phyloP scores from a whole-genome alignment of 2,113 vertebrate genomes.

The Pontoporia blainvillei region DNA sequence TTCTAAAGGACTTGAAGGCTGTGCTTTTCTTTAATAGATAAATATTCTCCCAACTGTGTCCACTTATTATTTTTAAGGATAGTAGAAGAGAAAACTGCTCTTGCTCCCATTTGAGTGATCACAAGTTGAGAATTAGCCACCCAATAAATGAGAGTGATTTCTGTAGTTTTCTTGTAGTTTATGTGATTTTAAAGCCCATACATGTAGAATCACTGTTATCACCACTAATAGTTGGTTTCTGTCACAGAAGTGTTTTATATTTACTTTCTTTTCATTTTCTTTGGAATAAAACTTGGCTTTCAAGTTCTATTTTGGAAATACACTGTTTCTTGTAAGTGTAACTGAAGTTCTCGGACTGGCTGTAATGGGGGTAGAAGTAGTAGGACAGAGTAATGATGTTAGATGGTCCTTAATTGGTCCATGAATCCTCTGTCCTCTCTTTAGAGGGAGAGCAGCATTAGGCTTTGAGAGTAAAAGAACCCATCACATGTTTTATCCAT shows the following conservation, averaged over 20 bases:
- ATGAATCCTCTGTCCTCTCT: background rate
- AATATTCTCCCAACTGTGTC: background rate
- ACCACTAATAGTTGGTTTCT: background rate
- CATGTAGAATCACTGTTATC: background rate
- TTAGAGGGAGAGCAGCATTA: background rate
- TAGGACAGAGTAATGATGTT: background rate
- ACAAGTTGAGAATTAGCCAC: background rate
- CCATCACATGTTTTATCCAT: background rate
- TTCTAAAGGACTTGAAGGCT: background rate
- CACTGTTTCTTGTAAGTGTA: background rate
- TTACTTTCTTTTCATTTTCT: slow-evolving; percentile 19
- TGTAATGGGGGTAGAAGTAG: background rate
- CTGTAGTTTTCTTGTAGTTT: background rate
- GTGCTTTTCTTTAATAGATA: background rate
- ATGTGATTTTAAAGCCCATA: background rate
- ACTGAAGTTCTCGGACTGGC: background rate
- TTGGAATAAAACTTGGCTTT: slow-evolving; percentile 2
- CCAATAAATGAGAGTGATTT: background rate
- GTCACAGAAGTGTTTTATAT: background rate
- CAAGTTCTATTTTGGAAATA: slow-evolving; percentile 17
- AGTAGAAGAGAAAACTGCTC: background rate
- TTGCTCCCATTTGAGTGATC: background rate
- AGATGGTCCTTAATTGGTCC: background rate
- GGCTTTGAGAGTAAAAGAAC: background rate
- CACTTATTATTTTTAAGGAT: background rate